Evolutionary conservation across 30 jellyfish, hydroid and myxozoan species (phyloP).

Genomic region (Haliclystus octoradiatus): DNA sequence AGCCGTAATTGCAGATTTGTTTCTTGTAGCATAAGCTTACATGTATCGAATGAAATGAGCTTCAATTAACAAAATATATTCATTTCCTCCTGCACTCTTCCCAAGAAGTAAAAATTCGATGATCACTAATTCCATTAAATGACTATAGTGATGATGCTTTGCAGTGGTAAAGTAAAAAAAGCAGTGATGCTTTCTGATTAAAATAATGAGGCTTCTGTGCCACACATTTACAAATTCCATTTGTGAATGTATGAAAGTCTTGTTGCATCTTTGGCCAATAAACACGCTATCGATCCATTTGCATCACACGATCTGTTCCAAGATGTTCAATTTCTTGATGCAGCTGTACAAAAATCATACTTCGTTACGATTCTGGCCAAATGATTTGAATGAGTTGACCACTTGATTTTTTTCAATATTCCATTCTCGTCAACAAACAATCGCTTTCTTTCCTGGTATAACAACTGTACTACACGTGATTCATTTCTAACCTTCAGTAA

Average conservation of each 20-base stretch:
- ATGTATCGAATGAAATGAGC: conserved; percentile 30
- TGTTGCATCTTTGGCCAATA: conserved; percentile 44
- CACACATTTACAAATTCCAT: conserved; percentile 20
- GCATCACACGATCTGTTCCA: conserved; percentile 28
- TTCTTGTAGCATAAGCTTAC: conserved; percentile 28
- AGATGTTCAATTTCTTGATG: conserved; percentile 49
- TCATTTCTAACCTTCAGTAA: too few relatives aligned
- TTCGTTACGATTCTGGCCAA: conserved; percentile 3
- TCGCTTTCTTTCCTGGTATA: background rate
- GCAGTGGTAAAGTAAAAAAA: too few relatives aligned
- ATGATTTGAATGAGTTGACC: conserved; percentile 11
- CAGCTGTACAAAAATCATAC: conserved; percentile 13
- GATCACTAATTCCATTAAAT: conserved; percentile 19
- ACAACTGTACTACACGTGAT: too few relatives aligned
- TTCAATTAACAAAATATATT: conserved; percentile 35
- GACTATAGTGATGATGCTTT: conserved; percentile 17
- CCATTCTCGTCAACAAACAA: conserved; percentile 15
- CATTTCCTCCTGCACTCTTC: conserved; percentile 30
- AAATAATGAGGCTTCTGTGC: conserved; percentile 11
- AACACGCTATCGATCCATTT: conserved; percentile 28
- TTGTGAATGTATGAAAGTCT: conserved; percentile 22
- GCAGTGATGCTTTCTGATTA: too few relatives aligned
- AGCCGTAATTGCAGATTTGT: conserved; percentile 23
- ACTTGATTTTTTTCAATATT: conserved; percentile 5
- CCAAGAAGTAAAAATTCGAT: conserved; percentile 24